A percentile compares a stretch with the other conserved stretches of the same genome.
These are phyloP conservation scores for Brachyalestes nurse DNA, from an alignment of 2,797 vertebrate genomes.

Conservation along the genomic window DNA sequence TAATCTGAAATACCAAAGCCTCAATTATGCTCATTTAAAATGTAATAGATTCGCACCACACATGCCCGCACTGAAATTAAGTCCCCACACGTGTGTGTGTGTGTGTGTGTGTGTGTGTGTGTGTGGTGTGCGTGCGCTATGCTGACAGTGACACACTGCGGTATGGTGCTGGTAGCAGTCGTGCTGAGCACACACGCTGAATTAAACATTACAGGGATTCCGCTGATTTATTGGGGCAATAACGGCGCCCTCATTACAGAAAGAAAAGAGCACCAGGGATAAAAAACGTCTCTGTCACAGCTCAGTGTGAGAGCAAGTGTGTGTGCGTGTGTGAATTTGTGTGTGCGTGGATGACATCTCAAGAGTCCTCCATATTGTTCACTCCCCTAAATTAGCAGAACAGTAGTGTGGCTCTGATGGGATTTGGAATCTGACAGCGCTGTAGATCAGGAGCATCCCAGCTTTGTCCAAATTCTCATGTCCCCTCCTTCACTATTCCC, in stretches of 20 bases:
- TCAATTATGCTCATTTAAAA: conserved; percentile 49
- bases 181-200: conserved; percentile 98
- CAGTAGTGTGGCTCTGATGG: conserved; percentile 81
- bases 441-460: conserved; percentile 87
- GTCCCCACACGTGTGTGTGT: conserved; percentile 8
- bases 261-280: conserved; percentile 81
- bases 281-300: conserved; percentile 73
- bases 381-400: conserved; percentile 96
- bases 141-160: conserved; percentile 94
- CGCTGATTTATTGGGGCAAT: conserved; percentile 99
- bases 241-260: conserved; percentile 99
- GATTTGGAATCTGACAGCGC: conserved; percentile 87
- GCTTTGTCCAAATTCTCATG: conserved; percentile 12
- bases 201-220: conserved; percentile 99
- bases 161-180: conserved; percentile 94
- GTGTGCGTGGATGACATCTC: conserved; percentile 25
- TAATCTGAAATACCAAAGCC: conserved; percentile 52
- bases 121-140: conserved; percentile 25
- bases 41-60: conserved; percentile 41
- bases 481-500: not conserved
- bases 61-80: conserved; percentile 25
- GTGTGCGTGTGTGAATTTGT: conserved; percentile 53
- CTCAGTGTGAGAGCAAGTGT: conserved; percentile 56
- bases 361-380: conserved; percentile 85
- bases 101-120: conserved; percentile 18